Evolutionary conservation across 2,888 invertebrate genomes (phyloP).

Genomic region (Tigriopus californicus): DNA sequence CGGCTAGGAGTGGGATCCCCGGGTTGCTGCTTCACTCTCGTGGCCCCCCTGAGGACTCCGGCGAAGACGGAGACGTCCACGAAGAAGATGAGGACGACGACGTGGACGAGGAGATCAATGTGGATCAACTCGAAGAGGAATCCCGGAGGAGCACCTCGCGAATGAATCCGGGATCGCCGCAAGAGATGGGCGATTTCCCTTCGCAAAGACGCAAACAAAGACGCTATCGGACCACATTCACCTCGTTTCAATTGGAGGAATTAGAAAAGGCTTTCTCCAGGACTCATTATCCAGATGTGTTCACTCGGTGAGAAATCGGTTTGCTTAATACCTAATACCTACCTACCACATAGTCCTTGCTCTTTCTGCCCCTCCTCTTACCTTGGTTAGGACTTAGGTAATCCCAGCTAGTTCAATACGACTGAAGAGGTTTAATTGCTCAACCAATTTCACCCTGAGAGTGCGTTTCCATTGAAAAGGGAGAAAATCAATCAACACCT

Average conservation of each 20-base stretch:
- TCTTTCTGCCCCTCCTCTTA: no score
- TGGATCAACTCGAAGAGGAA: conserved; percentile 4
- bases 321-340: no score
- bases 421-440: no score
- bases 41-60: no score
- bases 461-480: no score
- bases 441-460: no score
- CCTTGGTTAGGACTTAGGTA: no score
- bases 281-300: conserved; percentile 96
- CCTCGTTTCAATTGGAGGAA: conserved; percentile 84
- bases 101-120: conserved; percentile 10
- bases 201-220: conserved; percentile 49
- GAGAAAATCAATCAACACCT: no score
- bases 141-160: not conserved
- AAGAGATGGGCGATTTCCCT: not conserved
- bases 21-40: no score
- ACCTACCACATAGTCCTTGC: no score
- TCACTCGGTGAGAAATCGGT: conserved; percentile 51
- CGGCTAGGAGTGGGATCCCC: no score
- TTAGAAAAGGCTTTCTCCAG: conserved; percentile 89
- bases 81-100: not conserved
- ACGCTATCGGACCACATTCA: conserved; percentile 80
- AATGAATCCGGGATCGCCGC: not conserved
- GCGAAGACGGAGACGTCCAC: not conserved
- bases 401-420: no score